Percentiles rank a stretch among this genome's conserved stretches.
Conservation (phyloP, 2,888 invertebrate species). For the Drosophila subquinaria region DNA sequence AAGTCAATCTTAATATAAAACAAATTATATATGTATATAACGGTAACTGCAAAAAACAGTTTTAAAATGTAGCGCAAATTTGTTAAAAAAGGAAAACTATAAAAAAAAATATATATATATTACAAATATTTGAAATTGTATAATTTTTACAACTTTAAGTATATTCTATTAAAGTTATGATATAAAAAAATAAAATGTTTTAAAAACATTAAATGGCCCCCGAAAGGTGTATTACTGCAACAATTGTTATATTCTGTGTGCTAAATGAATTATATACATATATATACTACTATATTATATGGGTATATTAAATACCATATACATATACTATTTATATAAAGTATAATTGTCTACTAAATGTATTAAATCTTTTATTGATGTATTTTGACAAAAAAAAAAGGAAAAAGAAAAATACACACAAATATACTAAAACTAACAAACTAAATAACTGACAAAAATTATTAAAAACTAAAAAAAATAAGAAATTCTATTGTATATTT, state of each 20-base stretch:
- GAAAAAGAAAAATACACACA: conserved; percentile 21
- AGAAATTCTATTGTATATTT: conserved; percentile 64
- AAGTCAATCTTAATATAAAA: conserved; percentile 40
- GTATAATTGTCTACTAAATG: conserved; percentile 57
- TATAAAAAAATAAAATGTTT: conserved; percentile 52
- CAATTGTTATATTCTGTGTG: conserved; percentile 76
- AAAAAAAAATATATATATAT: neutral
- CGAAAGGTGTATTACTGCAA: conserved; percentile 74
- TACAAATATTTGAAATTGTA: conserved; percentile 8
- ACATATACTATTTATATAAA: conserved; percentile 31
- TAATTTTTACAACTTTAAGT: conserved; percentile 53
- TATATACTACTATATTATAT: conserved; percentile 42
- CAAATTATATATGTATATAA: conserved; percentile 53
- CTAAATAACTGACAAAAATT: conserved; percentile 21
- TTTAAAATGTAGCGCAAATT: conserved; percentile 64
- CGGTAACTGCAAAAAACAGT: conserved; percentile 30
- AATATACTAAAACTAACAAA: conserved; percentile 15
- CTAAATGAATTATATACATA: conserved; percentile 56
- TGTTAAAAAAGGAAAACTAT: conserved; percentile 45
- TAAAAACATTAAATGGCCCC: conserved; percentile 74
- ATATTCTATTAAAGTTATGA: conserved; percentile 53
- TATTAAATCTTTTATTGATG: conserved; percentile 62
- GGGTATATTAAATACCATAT: conserved; percentile 41
- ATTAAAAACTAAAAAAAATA: conserved; percentile 20
- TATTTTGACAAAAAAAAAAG: conserved; percentile 46